phyloP scores from a whole-genome alignment of 1,140 invertebrate species.

The Harpegnathos saltator region DNA sequence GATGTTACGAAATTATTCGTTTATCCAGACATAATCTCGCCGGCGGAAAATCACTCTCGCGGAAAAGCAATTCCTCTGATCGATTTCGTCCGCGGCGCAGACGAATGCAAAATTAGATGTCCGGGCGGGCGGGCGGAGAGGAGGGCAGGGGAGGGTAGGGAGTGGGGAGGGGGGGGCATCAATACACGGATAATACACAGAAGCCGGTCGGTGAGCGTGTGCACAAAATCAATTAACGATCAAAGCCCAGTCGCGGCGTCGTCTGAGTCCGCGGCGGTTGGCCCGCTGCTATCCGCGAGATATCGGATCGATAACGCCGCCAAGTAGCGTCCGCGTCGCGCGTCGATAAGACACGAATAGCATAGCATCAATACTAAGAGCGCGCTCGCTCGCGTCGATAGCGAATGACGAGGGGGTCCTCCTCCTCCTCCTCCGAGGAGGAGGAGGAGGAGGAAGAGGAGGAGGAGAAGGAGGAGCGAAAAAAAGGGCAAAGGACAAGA shows the following conservation, averaged over 20 bases:
- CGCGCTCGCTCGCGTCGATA: neutral
- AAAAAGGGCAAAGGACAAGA: neutral
- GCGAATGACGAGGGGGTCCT: neutral
- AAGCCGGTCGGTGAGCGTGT: constrained; percentile 23
- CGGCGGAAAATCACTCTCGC: constrained; percentile 9
- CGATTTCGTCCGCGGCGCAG: constrained; percentile 17
- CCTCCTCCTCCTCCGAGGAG: neutral
- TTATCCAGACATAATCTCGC: neutral
- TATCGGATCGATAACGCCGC: constrained; percentile 51
- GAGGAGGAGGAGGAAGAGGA: neutral
- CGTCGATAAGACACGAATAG: constrained; percentile 62
- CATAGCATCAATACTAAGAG: constrained; percentile 44
- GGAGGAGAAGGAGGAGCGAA: neutral
- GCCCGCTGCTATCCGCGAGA: constrained; percentile 38
- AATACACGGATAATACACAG: constrained; percentile 31
- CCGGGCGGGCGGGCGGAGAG: no score
- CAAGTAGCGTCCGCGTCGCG: constrained; percentile 32
- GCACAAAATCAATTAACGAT: constrained; percentile 60
- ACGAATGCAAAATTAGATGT: constrained; percentile 54
- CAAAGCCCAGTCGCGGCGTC: constrained; percentile 56
- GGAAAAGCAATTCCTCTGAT: constrained; percentile 46
- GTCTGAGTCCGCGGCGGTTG: constrained; percentile 43
- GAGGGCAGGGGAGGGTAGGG: no score
- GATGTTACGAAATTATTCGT: no score
- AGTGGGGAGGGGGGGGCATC: constrained; percentile 26